Conservation (phyloP, 2,797 vertebrate species). For the Notolabrus celidotus region DNA sequence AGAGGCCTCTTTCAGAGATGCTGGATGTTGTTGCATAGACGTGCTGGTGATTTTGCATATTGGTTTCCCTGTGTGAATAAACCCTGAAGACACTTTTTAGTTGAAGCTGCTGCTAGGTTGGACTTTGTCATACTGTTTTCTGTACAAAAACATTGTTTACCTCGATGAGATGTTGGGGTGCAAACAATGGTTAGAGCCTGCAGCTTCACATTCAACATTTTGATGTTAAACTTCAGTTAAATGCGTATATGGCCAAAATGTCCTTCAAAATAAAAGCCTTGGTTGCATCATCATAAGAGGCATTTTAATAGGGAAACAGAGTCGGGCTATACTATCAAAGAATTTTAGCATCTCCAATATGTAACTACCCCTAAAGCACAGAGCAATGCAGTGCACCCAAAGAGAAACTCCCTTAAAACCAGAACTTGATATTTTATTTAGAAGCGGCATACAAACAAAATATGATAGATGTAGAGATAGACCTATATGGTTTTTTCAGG, state of each 20-base stretch:
- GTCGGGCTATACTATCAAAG: neutral
- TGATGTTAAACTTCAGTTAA: neutral
- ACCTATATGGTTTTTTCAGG: too few species aligned
- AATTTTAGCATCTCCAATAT: neutral
- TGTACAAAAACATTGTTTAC: slow-evolving; percentile 18
- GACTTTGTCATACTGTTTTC: slow-evolving; percentile 1
- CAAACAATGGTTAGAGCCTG: neutral
- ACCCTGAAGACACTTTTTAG: slow-evolving; percentile 16
- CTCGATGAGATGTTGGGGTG: neutral
- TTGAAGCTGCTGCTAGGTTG: neutral
- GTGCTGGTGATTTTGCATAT: slow-evolving; percentile 14
- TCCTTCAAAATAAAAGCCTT: too few species aligned
- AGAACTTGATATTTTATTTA: too few species aligned
- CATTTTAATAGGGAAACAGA: too few species aligned
- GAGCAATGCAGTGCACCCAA: neutral
- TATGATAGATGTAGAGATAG: too few species aligned
- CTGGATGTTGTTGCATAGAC: slow-evolving; percentile 24
- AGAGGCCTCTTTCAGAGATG: neutral
- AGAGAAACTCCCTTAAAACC: neutral
- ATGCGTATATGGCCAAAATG: too few species aligned
- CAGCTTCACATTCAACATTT: neutral
- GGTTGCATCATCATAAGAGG: too few species aligned
- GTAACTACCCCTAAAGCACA: neutral
- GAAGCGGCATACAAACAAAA: too few species aligned
- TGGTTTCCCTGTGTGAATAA: slow-evolving; percentile 25